These are phyloP conservation scores for Azorinus chamasolen DNA, from an alignment of 2,888 invertebrate species.

Conservation along the genomic window DNA sequence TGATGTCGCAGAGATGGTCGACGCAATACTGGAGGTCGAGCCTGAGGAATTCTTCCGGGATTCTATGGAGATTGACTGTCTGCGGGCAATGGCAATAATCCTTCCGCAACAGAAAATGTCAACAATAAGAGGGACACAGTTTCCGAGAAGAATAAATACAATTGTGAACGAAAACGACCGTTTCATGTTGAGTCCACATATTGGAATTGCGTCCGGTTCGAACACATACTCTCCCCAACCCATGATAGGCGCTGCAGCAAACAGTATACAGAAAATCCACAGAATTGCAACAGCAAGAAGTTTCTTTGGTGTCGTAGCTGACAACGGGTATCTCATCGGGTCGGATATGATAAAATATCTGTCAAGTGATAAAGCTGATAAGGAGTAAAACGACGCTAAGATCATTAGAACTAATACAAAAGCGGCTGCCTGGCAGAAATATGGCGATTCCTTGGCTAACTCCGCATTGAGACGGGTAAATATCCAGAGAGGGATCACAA, in stretches of 20 bases:
- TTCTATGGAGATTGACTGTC: conserved; percentile 67
- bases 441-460: conserved; percentile 19
- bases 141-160: conserved; percentile 64
- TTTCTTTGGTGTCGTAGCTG: conserved; percentile 61
- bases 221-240: conserved; percentile 79
- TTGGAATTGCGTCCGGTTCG: conserved; percentile 74
- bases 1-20: conserved; percentile 26
- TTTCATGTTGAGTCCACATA: conserved; percentile 68
- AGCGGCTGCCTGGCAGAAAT: conserved; percentile 43
- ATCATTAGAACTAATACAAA: conserved; percentile 64
- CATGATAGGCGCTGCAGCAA: conserved; percentile 69
- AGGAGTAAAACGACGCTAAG: conserved; percentile 75
- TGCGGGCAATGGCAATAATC: conserved; percentile 69
- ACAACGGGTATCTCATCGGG: conserved; percentile 75
- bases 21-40: conserved; percentile 34
- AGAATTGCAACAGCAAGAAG: conserved; percentile 55
- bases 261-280: conserved; percentile 70
- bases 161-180: conserved; percentile 58
- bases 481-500: conserved; percentile 62
- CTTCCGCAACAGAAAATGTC: conserved; percentile 70
- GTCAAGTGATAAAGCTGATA: conserved; percentile 76
- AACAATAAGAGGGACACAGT: conserved; percentile 62
- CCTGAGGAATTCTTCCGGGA: conserved; percentile 46
- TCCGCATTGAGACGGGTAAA: conserved; percentile 35
- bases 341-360: conserved; percentile 76